Evolutionary conservation across 1,140 invertebrate species (phyloP).

Genomic region (Cheumatopsyche charites): DNA sequence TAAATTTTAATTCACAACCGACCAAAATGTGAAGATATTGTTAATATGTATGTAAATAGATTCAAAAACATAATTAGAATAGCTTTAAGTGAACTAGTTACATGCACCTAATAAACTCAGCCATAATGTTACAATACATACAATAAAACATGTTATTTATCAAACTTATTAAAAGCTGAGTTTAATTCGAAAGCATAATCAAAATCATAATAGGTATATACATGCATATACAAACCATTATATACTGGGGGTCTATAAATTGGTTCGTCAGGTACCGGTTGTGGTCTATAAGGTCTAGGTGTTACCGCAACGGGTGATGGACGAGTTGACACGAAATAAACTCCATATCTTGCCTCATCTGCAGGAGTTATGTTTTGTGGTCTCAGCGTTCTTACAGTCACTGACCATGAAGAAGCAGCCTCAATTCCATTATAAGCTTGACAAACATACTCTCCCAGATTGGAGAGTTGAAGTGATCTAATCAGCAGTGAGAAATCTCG

Average conservation of each 20-base stretch:
- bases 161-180: no score
- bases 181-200: neutral
- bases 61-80: no score
- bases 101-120: no score
- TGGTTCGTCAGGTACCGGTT: conserved; percentile 15
- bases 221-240: conserved; percentile 39
- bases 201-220: neutral
- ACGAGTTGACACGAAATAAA: conserved; percentile 52
- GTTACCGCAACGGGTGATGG: conserved; percentile 46
- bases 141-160: no score
- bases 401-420: conserved; percentile 74
- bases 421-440: conserved; percentile 85
- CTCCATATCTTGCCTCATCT: conserved; percentile 56
- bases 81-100: no score
- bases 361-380: conserved; percentile 70
- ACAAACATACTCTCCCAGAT: conserved; percentile 83
- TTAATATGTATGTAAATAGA: no score
- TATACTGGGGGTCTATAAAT: conserved; percentile 29
- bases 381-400: conserved; percentile 73
- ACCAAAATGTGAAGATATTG: no score
- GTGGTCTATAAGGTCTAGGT: conserved; percentile 41
- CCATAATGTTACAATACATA: no score
- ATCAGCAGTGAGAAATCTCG: conserved; percentile 78
- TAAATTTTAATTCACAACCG: no score
- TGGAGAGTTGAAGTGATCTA: conserved; percentile 69